Conservation (phyloP, 2,113 vertebrate genomes). For the Megaceryle torquata region DNA sequence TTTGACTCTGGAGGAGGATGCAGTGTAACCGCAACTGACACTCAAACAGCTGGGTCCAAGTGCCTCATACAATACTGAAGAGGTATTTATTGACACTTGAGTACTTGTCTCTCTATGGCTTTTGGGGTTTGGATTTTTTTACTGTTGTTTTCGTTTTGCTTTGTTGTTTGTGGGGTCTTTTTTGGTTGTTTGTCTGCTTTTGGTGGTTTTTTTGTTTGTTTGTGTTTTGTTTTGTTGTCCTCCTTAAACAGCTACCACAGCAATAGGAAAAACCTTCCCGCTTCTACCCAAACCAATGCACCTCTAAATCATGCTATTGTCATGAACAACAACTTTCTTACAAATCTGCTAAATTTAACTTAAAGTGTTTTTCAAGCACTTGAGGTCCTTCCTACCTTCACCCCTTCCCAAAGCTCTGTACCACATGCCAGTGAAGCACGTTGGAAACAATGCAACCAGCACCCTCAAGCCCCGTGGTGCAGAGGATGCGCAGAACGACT, state of each 20-base stretch:
- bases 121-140: neutral
- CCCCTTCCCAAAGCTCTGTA: too few relatives aligned
- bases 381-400: neutral
- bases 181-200: too few relatives aligned
- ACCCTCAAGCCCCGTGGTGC: fast-evolving
- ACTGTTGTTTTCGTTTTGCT: neutral
- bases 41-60: neutral
- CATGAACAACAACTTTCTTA: neutral
- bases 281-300: fast-evolving
- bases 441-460: fast-evolving
- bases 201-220: too few relatives aligned
- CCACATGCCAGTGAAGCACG: fast-evolving
- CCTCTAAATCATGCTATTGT: fast-evolving
- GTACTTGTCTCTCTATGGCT: neutral
- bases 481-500: fast-evolving
- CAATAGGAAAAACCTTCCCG: neutral
- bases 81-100: neutral
- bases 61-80: neutral
- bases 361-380: neutral
- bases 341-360: neutral
- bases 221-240: too few relatives aligned
- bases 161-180: neutral
- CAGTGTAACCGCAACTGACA: neutral
- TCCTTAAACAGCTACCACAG: neutral
- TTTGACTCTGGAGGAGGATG: neutral